phyloP scores from a whole-genome alignment of 2,888 invertebrate species.

The Pseudococcus jackbeardsleyi region DNA sequence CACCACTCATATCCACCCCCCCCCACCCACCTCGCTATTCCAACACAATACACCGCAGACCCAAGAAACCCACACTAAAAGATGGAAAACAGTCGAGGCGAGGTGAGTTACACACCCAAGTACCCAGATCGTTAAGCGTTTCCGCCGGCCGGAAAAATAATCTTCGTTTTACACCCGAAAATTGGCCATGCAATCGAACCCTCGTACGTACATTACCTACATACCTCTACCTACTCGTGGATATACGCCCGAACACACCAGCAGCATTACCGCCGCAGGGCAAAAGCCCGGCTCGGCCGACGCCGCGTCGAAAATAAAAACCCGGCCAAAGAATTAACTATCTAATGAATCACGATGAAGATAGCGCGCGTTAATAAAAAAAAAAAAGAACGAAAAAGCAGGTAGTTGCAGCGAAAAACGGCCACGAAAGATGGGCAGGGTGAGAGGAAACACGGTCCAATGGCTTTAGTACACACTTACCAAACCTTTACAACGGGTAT shows the following conservation, averaged over 20 bases:
- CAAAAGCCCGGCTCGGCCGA: neutral
- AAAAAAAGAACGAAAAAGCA: neutral
- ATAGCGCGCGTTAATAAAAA: constrained; percentile 20
- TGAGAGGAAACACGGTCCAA: neutral
- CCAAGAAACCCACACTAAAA: neutral
- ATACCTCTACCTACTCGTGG: too few species aligned
- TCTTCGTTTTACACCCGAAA: constrained; percentile 32
- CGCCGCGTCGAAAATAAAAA: constrained; percentile 2
- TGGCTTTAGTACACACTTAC: constrained; percentile 23
- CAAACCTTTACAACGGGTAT: neutral
- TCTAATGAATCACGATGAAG: constrained; percentile 21
- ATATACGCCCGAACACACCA: neutral
- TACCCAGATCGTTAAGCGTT: constrained; percentile 3
- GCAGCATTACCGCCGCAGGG: neutral
- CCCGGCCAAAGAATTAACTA: constrained; percentile 28
- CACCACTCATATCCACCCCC: neutral
- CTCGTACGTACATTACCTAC: too few species aligned
- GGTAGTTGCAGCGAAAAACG: neutral
- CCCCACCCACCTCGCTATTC: neutral
- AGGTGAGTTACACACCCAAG: neutral
- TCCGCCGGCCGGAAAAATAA: constrained; percentile 32
- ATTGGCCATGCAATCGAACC: neutral
- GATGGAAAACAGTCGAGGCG: neutral
- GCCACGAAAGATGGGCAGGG: neutral
- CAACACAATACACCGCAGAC: neutral